Evolutionary conservation across 2,888 invertebrate genomes (phyloP).

Genomic region (Macaria notata): DNA sequence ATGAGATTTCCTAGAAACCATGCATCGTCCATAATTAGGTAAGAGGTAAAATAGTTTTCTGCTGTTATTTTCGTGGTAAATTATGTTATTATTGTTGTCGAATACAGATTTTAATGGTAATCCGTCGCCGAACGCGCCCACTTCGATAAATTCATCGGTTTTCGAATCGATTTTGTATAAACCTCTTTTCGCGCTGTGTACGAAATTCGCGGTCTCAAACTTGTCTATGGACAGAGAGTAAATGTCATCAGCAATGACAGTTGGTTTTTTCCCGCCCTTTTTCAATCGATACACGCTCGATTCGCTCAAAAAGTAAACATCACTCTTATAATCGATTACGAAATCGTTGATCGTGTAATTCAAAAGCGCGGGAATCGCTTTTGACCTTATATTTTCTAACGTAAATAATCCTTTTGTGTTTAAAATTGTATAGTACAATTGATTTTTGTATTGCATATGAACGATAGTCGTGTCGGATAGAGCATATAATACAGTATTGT

Average conservation of each 20-base stretch:
- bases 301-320: constrained; percentile 60
- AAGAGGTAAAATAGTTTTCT: constrained; percentile 55
- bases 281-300: constrained; percentile 50
- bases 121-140: constrained; percentile 55
- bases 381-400: constrained; percentile 46
- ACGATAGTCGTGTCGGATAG: constrained; percentile 56
- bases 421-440: constrained; percentile 55
- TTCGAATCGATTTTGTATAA: constrained; percentile 56
- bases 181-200: constrained; percentile 52
- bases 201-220: constrained; percentile 52
- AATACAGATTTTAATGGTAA: constrained; percentile 53
- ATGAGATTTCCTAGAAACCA: constrained; percentile 32
- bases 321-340: constrained; percentile 53
- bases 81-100: constrained; percentile 58
- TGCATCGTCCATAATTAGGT: constrained; percentile 56
- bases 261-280: constrained; percentile 46
- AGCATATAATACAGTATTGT: constrained; percentile 43
- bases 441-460: constrained; percentile 59
- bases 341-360: constrained; percentile 62
- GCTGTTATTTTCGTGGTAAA: constrained; percentile 54
- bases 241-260: constrained; percentile 49
- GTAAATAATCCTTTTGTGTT: constrained; percentile 50
- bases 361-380: constrained; percentile 42
- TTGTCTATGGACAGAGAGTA: constrained; percentile 57
- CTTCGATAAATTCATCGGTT: constrained; percentile 42